Evolutionary conservation across 2,888 invertebrate species (phyloP).

Genomic region (Chloroclystis v-ata): DNA sequence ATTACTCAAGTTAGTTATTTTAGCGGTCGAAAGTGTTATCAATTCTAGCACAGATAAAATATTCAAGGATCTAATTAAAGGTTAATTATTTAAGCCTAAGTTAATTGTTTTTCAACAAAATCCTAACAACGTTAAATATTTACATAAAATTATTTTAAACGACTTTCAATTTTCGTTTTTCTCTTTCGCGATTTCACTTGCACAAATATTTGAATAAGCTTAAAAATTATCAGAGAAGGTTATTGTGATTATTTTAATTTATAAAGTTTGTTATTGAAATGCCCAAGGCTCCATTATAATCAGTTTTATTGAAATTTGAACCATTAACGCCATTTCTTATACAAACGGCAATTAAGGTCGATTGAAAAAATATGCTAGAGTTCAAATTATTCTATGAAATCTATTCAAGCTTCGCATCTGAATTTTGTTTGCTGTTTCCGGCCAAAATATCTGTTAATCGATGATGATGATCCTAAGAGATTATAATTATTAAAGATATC

Average conservation of each 20-base stretch:
- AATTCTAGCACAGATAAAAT: too few species aligned
- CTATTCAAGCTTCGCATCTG: not conserved
- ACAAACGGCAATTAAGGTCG: slow-evolving; percentile 5
- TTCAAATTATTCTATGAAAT: not conserved
- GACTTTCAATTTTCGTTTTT: not conserved
- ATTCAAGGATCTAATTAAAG: too few species aligned
- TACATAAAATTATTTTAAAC: not conserved
- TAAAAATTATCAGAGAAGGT: not conserved
- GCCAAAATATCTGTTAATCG: too few species aligned
- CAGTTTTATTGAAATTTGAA: slow-evolving; percentile 14
- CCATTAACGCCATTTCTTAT: slow-evolving; percentile 16
- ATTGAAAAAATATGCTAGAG: slow-evolving; percentile 4
- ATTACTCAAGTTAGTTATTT: too few species aligned
- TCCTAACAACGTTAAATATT: not conserved
- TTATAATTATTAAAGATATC: too few species aligned
- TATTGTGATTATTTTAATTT: not conserved
- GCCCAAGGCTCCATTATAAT: slow-evolving; percentile 7
- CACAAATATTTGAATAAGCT: not conserved
- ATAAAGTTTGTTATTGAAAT: not conserved
- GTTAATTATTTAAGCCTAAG: too few species aligned
- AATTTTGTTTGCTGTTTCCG: too few species aligned
- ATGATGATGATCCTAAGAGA: too few species aligned
- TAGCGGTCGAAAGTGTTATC: too few species aligned
- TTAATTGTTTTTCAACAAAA: too few species aligned
- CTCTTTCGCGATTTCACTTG: not conserved